phyloP scores from a whole-genome alignment of 2,888 invertebrate genomes.

The Podabrus alpinus region DNA sequence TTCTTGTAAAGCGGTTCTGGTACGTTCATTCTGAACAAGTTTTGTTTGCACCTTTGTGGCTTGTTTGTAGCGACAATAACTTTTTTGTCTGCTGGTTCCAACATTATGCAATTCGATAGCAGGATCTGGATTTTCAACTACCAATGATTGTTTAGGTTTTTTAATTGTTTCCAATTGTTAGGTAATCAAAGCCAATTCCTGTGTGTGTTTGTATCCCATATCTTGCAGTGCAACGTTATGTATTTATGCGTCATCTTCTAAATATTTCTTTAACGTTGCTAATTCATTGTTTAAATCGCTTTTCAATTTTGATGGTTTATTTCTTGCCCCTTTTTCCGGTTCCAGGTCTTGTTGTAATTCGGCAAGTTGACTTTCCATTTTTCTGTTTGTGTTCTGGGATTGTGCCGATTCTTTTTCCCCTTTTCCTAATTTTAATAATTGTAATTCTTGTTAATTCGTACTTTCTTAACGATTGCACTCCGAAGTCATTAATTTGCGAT shows the following conservation, averaged over 20 bases:
- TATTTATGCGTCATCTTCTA: conserved; percentile 87
- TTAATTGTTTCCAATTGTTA: conserved; percentile 92
- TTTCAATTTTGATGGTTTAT: conserved; percentile 94
- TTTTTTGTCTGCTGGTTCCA: conserved; percentile 84
- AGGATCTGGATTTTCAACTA: conserved; percentile 93
- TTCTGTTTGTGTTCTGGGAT: conserved; percentile 86
- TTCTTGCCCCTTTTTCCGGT: conserved; percentile 86
- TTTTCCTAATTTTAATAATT: conserved; percentile 79
- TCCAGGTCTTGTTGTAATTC: conserved; percentile 98
- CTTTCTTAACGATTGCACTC: conserved; percentile 91
- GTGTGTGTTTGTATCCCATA: conserved; percentile 90
- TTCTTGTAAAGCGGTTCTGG: conserved; percentile 77
- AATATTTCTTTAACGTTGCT: conserved; percentile 85
- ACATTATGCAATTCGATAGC: conserved; percentile 90
- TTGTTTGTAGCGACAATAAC: conserved; percentile 85
- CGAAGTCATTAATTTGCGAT: conserved; percentile 86
- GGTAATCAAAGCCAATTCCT: conserved; percentile 83
- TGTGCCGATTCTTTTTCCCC: conserved; percentile 92
- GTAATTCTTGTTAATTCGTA: conserved; percentile 89
- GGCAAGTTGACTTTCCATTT: conserved; percentile 88
- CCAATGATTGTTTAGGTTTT: conserved; percentile 84
- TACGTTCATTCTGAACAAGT: conserved; percentile 65
- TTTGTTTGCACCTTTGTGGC: conserved; percentile 80
- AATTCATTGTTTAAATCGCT: conserved; percentile 96
- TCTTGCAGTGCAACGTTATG: conserved; percentile 87